Percentiles rank a stretch among this genome's conserved stretches.
phyloP scores from a whole-genome alignment of 2,888 invertebrate species.

The Asteroscopus sphinx region DNA sequence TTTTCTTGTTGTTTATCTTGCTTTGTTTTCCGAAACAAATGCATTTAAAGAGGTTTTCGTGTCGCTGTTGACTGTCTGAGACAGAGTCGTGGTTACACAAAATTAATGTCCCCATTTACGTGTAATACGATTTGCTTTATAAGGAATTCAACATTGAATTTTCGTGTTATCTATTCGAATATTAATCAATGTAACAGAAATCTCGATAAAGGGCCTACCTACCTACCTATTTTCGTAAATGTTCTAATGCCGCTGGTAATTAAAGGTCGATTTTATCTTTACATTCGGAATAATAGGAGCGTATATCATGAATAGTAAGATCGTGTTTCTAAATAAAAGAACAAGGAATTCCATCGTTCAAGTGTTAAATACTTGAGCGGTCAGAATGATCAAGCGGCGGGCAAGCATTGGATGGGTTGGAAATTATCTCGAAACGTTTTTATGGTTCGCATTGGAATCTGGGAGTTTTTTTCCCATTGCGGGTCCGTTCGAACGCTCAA shows the following conservation, averaged over 20 bases:
- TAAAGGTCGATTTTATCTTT: slow-evolving; percentile 46
- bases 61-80: slow-evolving; percentile 50
- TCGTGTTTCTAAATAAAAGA: slow-evolving; percentile 58
- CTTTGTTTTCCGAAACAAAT: slow-evolving; percentile 66
- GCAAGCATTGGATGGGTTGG: slow-evolving; percentile 79
- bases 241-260: slow-evolving; percentile 48
- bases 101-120: slow-evolving; percentile 42
- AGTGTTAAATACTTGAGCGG: slow-evolving; percentile 79
- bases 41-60: slow-evolving; percentile 61
- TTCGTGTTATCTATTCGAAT: slow-evolving; percentile 34
- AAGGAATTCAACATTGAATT: slow-evolving; percentile 39
- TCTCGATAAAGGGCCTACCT: slow-evolving; percentile 42
- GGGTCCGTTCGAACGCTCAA: slow-evolving; percentile 83
- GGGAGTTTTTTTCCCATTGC: slow-evolving; percentile 86
- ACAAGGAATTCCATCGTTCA: slow-evolving; percentile 69
- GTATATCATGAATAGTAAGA: slow-evolving; percentile 47
- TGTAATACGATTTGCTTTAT: slow-evolving; percentile 35
- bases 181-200: slow-evolving; percentile 56
- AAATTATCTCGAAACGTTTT: slow-evolving; percentile 88
- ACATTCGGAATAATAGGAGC: slow-evolving; percentile 39
- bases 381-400: slow-evolving; percentile 71
- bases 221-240: slow-evolving; percentile 45
- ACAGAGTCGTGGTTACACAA: slow-evolving; percentile 43
- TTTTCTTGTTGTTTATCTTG: slow-evolving; percentile 60
- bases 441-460: slow-evolving; percentile 88